Evolutionary conservation across 2,888 invertebrate genomes (phyloP), one percentile per base, ranked within the genome.

Genomic region (Temnothorax rugatulus): DNA sequence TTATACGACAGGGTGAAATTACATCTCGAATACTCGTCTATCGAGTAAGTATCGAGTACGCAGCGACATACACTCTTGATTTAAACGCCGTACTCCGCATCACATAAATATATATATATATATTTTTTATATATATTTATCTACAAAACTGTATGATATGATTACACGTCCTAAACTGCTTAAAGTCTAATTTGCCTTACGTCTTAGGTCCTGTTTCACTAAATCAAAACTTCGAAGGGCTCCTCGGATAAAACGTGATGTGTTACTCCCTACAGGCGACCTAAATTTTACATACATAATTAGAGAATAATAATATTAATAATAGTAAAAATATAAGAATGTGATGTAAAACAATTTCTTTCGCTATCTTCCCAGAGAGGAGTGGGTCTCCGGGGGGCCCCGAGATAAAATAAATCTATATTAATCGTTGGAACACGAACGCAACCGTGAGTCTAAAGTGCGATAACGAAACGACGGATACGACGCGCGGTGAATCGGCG

Each of bases 91-190:
- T 76, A 77, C 84, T 84, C 85, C 89, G 89, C 84, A 84, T 89
- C 86, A 85, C 82, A 76, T 86, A 87, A 85, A 87, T 83, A 50
- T 79, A 64, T 64, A 69, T 85, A 82, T 83, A 87, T 85, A 85
- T 83, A 86, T 86, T 85, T 88, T 83, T 38, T 73, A 79, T 74
- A 82, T 84, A 83, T 86, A 75, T 84, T 86, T 88, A 88, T 90
- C 86, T 90, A 90, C 88, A 90, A 89, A 89, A 90, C 74, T 84
- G 90, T 90, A 91, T 93, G 92, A 92, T 92, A 93, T 92, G 92
- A 83, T 93, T 92, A 91, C 90, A 90, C 91, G 87, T 89, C 87
- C 92, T 92, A 92, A 88, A 63, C 83, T 86, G 86, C 86, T 88
- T 87, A 90, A 69, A 59, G 82, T 69, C 90, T 89, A 89, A 52